Evolutionary conservation across 2,888 invertebrate genomes (phyloP), one percentile per base, ranked within the genome.

Genomic region (Lochmaea crataegi): DNA sequence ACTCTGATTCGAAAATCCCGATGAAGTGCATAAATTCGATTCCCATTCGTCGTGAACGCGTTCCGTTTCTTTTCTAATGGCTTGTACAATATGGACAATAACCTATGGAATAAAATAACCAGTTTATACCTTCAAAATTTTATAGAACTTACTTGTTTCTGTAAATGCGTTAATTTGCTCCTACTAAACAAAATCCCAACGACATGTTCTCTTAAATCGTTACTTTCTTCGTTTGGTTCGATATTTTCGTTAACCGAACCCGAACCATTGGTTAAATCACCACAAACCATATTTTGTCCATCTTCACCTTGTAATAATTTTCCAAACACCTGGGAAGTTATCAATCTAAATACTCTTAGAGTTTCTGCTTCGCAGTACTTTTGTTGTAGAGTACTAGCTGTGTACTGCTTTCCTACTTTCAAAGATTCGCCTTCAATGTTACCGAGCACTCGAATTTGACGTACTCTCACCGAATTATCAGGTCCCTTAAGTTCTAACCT

Each of bases 151-250:
- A 95, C 96, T 90, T 96, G 96, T 86, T 95, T 95, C 86, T 98
- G 98, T 68, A 98, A 88, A 81, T 96, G 95, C 0, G 97, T 97
- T 32, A 98, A 88, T 86, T 97, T 97, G 85, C 96, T 96, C 65
- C 97, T 91, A 72, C 96, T 96, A 86, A 98, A 98, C 63, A 98
- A 88, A 81, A 98, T 98, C 74, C 98, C 97, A 60, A 98, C 98
- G 91, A 98, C 96, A 84, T 98, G 98, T 84, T 98, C 98, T 58
- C 97, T 92, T 9, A 98, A 78, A 85, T 89, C 83, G 84, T 89
- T 86, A 83, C 88, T 86, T 74, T 87, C 87, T 77, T 87, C 86
- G 58, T 86, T 75, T 81, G 90, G 85, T 87, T 91, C 85, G 84
- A 83, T 77, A 66, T 81, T 83, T 70, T 87, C 87, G 73, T 81